Evolutionary conservation across 2,113 vertebrate genomes (phyloP).

Genomic region (Podilymbus podiceps): DNA sequence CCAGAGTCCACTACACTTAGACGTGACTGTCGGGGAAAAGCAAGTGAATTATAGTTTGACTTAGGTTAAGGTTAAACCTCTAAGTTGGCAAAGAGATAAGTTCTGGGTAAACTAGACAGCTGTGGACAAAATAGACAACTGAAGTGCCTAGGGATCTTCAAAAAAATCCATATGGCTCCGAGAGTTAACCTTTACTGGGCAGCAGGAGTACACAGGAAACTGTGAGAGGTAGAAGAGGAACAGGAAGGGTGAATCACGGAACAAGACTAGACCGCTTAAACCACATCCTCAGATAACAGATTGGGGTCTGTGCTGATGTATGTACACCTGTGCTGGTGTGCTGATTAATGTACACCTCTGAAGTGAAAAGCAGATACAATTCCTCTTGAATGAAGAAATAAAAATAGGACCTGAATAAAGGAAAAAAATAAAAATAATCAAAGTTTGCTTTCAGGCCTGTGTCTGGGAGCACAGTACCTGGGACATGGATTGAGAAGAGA

Average conservation of each 20-base stretch:
- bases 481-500: background rate
- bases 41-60: slow-evolving; percentile 28
- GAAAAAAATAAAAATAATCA: background rate
- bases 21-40: background rate
- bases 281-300: background rate
- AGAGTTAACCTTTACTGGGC: background rate
- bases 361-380: background rate
- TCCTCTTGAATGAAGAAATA: background rate
- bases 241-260: background rate
- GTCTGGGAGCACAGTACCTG: background rate
- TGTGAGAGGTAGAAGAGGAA: background rate
- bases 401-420: background rate
- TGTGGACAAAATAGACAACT: background rate
- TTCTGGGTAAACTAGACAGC: slow-evolving; percentile 34
- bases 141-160: background rate
- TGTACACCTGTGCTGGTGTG: background rate
- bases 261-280: background rate
- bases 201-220: background rate
- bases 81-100: background rate
- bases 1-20: background rate
- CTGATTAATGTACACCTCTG: background rate
- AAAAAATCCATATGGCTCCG: background rate
- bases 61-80: slow-evolving; percentile 33
- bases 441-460: background rate
- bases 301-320: background rate